Evolutionary conservation across 1,140 invertebrate genomes (phyloP).

Genomic region (Hylaeus volcanicus): DNA sequence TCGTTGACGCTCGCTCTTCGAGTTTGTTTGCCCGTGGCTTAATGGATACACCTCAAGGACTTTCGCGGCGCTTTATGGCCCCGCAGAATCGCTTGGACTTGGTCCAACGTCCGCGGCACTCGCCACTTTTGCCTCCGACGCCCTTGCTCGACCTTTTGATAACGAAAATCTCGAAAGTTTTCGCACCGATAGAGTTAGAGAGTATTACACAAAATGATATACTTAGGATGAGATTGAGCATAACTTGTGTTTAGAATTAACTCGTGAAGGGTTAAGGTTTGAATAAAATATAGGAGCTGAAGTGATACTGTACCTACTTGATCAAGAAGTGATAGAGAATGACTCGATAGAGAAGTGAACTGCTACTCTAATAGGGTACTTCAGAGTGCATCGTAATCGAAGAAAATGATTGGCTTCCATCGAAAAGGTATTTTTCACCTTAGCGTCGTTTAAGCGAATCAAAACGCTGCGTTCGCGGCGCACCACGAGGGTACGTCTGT

Average conservation of each 20-base stretch:
- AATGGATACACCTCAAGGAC: conserved; percentile 67
- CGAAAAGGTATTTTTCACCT: conserved; percentile 13
- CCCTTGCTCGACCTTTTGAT: conserved; percentile 26
- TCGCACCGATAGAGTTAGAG: not conserved
- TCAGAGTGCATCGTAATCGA: not conserved
- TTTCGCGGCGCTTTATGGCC: conserved; percentile 60
- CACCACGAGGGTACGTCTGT: conserved; percentile 15
- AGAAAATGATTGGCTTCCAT: not conserved
- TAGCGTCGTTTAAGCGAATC: conserved; percentile 18
- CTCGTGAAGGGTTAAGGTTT: no score
- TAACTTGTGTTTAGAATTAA: no score
- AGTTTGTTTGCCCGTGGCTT: conserved; percentile 66
- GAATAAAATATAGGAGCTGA: no score
- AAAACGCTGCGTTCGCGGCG: not conserved
- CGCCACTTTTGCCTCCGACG: conserved; percentile 47
- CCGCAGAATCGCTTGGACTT: conserved; percentile 59
- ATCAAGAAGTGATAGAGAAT: no score
- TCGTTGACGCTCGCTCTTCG: conserved; percentile 64
- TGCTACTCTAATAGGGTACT: no score
- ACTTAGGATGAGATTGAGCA: no score
- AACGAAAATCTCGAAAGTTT: conserved; percentile 40
- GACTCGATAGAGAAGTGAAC: no score
- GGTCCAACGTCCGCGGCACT: conserved; percentile 59
- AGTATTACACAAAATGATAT: no score
- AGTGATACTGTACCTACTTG: no score